Conservation (phyloP, 2,888 invertebrate genomes). For the Timema podura region DNA sequence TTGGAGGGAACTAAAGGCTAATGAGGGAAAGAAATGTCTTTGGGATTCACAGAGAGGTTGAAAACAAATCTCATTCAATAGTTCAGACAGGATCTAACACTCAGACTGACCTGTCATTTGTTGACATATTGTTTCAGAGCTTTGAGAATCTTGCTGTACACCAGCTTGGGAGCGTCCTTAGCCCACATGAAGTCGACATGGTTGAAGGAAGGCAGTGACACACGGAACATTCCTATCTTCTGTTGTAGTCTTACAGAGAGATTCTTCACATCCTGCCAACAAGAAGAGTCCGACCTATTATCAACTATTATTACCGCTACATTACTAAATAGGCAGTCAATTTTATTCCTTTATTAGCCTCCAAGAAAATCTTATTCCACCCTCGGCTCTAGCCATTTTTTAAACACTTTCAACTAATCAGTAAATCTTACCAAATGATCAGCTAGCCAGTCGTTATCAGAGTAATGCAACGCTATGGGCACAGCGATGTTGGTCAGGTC, state of each 20-base stretch:
- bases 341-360: too few species aligned
- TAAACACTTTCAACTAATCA: too few species aligned
- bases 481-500: slow-evolving; percentile 12
- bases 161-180: slow-evolving; percentile 16
- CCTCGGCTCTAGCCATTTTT: too few species aligned
- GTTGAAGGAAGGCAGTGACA: slow-evolving; percentile 17
- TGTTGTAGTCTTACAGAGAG: slow-evolving; percentile 4
- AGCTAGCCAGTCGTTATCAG: slow-evolving; percentile 21
- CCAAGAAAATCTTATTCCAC: too few species aligned
- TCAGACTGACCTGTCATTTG: too few species aligned
- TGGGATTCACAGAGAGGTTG: too few species aligned
- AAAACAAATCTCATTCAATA: too few species aligned
- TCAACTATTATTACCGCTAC: not conserved
- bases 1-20: too few species aligned
- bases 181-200: slow-evolving; percentile 26
- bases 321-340: too few species aligned
- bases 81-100: too few species aligned
- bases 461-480: slow-evolving; percentile 19
- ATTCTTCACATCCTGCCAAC: slow-evolving; percentile 18
- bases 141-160: slow-evolving; percentile 9
- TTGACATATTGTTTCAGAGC: not conserved
- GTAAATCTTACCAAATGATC: slow-evolving; percentile 1
- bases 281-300: not conserved
- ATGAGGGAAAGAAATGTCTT: too few species aligned
- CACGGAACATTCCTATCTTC: slow-evolving; percentile 9